Conservation (phyloP, 2,797 vertebrate genomes). For the Iguana delicatissima region DNA sequence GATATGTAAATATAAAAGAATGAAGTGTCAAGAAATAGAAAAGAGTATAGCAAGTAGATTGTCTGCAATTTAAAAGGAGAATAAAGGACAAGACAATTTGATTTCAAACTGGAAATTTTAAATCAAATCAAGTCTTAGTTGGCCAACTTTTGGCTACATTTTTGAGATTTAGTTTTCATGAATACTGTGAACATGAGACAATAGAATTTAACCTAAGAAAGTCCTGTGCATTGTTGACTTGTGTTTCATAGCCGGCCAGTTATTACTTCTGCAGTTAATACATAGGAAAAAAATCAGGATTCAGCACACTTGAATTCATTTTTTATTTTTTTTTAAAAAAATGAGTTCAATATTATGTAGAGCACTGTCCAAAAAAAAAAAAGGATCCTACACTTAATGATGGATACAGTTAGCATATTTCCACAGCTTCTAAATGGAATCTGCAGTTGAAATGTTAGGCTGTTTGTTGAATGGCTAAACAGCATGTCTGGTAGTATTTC, state of each 20-base stretch:
- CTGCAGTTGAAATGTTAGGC: neutral
- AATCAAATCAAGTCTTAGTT: neutral
- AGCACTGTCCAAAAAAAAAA: neutral
- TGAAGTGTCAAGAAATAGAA: neutral
- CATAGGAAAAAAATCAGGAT: neutral
- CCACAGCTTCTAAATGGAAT: neutral
- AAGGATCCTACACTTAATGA: neutral
- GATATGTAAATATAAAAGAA: neutral
- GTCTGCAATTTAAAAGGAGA: slow-evolving; percentile 4
- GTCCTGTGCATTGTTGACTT: neutral
- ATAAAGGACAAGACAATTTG: neutral
- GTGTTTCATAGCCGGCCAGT: neutral
- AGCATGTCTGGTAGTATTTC: slow-evolving; percentile 34
- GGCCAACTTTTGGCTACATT: neutral
- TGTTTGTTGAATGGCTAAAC: slow-evolving; percentile 34
- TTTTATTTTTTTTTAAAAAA: too few relatives aligned
- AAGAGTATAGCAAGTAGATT: neutral
- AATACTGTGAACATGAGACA: neutral
- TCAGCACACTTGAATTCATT: neutral
- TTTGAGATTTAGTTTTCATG: neutral
- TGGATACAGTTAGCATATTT: neutral
- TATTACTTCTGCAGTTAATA: neutral
- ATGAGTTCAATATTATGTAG: neutral
- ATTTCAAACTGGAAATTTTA: neutral
- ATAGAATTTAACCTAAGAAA: neutral